Evolutionary conservation across 2,888 invertebrate genomes (phyloP), one percentile per base, ranked within the genome.

Genomic region (Drosophila putrida): DNA sequence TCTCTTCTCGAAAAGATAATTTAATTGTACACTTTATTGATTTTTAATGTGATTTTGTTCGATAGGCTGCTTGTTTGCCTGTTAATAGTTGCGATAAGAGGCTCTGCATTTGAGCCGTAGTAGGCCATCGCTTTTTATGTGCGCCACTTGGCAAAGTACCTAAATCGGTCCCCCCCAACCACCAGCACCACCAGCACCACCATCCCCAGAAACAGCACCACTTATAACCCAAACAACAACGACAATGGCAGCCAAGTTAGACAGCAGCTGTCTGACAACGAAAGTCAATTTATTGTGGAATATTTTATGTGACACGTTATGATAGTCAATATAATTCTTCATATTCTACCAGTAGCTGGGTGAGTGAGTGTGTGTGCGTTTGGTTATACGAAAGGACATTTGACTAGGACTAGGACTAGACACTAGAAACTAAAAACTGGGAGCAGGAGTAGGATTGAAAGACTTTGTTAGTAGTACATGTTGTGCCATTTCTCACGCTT

Each of bases 291-390:
- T 85, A 88, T 88, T 86, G 84, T 86, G 74, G 76, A 83, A 88
- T 86, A 85, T 88, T 88, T 85, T 88, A 88, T 85, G 83, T 80
- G 83, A 84, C 88, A 84, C 84, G 73, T 88, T 88, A 80, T 88
- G 86, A 80, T 86, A 88, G 80, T 80, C 88, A 80, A 83, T 85
- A 82, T 73, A 85, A 85, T 88, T 77, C 88, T 54, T 72, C 64
- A 81, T 77, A 70, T 82, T 58, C 20, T 28, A 59, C 33, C 46
- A 51, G 54, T 46, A 35, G 73, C 49, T 38, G 25, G 9, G 10
- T 2, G 13, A 31, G 31, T 28, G 46, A 5, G 2, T 46, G 38
- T 55, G 49, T 61, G 59, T 28, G 55, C n/a, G n/a, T n/a, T n/a
- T 57, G 39, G 27, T n/a, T 53, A 10, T 41, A 28, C 39, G 49